Evolutionary conservation across 1,140 invertebrate species (phyloP), one percentile per base, ranked within the genome.

Genomic region (Pinna nobilis): DNA sequence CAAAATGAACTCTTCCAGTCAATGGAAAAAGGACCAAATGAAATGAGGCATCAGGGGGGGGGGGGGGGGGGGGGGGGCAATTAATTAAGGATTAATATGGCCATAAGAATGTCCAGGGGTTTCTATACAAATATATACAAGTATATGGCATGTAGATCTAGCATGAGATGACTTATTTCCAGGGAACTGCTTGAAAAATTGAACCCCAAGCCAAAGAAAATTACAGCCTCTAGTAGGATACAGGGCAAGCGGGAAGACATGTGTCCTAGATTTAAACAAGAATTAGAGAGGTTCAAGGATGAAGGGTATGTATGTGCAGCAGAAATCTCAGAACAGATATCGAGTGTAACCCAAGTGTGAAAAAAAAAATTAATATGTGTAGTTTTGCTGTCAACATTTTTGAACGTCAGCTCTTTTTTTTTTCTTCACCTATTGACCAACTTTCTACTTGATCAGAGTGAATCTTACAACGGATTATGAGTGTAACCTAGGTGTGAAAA

Each of bases 281-380:
- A 63, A 37, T 23, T 63, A 35, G 59, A 63, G 37, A 63, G 44
- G 44, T 63, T 63, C 18, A 63, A 63, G 32, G 59, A 33, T 13
- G 59, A 63, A 30, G 59, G 59, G 59, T 63, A 63, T 63, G 59
- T 63, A 59, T 63, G 28, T 44, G n/a, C 39, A n/a, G 39, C 39
- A 9, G 39, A 44, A n/a, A 44, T 9, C 39, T 11, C 9, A 44
- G 9, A 11, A 9, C n/a, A n/a, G n/a, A 11, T 9, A 44, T 44
- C n/a, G 39, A 9, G 9, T 44, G 39, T n/a, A n/a, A 44, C 39
- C n/a, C 9, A 44, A 9, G 9, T 44, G n/a, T 44, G n/a, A 44
- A 9, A 11, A 11, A 44, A 44, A 44, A n/a, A 11, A 44, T 44
- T n/a, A 9, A 44, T 44, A 44, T 9, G n/a, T 44, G 39, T 44